These are phyloP conservation scores for Esox niger DNA, from an alignment of 2,113 vertebrate species.

Conservation along the genomic window DNA sequence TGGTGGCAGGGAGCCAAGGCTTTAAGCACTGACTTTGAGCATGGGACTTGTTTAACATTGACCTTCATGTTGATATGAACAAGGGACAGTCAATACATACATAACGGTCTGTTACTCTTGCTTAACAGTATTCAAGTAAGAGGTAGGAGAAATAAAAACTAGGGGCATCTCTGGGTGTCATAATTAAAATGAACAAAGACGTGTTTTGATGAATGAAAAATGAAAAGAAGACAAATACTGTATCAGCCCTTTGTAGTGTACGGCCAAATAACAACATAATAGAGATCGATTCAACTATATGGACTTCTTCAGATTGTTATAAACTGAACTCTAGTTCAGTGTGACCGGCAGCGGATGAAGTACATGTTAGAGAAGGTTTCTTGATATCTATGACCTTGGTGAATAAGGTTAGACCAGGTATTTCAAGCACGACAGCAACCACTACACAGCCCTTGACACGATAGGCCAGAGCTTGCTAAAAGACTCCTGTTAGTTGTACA, in stretches of 20 bases:
- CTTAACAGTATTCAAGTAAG: neutral
- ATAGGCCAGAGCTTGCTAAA: conserved; percentile 10
- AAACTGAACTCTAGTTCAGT: neutral
- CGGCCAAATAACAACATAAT: neutral
- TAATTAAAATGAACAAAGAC: too few relatives aligned
- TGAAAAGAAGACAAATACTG: neutral
- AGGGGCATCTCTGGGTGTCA: neutral
- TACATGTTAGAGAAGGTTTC: neutral
- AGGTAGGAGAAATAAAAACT: neutral
- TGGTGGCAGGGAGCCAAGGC: conserved; percentile 17
- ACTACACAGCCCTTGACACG: too few relatives aligned
- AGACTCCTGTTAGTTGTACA: conserved; percentile 32
- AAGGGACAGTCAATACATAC: conserved; percentile 5
- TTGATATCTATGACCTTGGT: neutral
- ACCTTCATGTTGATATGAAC: conserved; percentile 12
- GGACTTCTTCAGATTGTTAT: neutral
- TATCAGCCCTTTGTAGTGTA: neutral
- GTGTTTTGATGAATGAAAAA: neutral
- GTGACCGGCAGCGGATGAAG: neutral
- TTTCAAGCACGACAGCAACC: too few relatives aligned
- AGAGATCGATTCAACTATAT: neutral
- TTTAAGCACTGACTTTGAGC: conserved; percentile 20
- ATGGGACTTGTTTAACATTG: conserved; percentile 19
- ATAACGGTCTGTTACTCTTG: conserved; percentile 4
- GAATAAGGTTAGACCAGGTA: neutral